Conservation (phyloP, 2,113 vertebrate genomes). For the Colius striatus region DNA sequence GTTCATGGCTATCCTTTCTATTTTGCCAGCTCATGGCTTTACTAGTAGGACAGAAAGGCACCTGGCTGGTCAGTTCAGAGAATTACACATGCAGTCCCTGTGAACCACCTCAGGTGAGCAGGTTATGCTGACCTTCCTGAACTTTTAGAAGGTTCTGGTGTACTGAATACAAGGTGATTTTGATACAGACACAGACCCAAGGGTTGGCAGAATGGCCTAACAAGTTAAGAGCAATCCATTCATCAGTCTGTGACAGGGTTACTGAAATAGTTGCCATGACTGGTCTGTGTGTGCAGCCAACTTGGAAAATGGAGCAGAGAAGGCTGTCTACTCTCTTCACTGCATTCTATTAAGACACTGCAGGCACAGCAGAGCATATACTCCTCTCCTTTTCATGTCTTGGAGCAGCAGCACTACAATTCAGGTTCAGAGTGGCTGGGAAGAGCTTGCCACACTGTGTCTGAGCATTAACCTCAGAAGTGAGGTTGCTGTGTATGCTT, state of each 20-base stretch:
- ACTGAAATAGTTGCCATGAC: fast-evolving
- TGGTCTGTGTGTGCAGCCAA: background rate
- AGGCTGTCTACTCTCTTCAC: background rate
- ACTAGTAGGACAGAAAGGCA: background rate
- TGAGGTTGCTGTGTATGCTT: background rate
- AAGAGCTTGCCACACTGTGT: fast-evolving
- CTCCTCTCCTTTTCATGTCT: background rate
- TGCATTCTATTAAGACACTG: fast-evolving
- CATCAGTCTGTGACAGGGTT: background rate
- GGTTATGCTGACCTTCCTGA: background rate
- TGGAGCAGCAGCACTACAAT: fast-evolving
- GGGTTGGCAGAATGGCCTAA: background rate
- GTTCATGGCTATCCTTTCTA: background rate
- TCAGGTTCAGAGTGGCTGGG: background rate
- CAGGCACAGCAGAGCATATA: fast-evolving
- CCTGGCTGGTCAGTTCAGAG: background rate
- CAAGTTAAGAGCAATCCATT: background rate
- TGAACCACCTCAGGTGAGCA: background rate
- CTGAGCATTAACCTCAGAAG: background rate
- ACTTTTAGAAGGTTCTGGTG: background rate
- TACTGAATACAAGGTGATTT: background rate
- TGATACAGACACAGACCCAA: background rate
- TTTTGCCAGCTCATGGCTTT: background rate
- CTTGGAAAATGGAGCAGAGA: background rate
- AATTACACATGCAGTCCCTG: fast-evolving